These are phyloP conservation scores for Vulpes lagopus DNA, from an alignment of 2,113 vertebrate species.

Conservation along the genomic window DNA sequence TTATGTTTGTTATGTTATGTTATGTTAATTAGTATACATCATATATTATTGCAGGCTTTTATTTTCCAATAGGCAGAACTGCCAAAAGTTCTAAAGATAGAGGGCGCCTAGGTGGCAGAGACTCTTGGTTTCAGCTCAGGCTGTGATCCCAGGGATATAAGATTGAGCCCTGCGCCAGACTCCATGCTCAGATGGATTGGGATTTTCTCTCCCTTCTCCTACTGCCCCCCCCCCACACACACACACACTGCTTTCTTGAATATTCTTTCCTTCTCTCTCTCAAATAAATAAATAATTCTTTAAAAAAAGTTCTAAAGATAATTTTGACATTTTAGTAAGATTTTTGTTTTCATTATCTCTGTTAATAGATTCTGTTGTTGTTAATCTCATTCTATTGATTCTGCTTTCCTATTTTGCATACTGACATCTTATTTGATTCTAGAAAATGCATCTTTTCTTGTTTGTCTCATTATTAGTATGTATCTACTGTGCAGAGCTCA, in stretches of 20 bases:
- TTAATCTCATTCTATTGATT: conserved; percentile 57
- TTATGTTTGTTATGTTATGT: background rate
- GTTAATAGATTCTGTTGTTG: background rate
- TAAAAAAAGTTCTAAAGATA: background rate
- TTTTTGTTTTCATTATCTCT: conserved; percentile 4
- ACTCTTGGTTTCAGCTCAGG: background rate
- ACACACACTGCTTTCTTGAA: background rate
- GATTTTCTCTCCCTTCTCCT: background rate
- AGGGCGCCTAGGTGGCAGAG: background rate
- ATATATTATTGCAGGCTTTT: background rate
- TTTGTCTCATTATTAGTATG: background rate
- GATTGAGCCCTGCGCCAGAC: background rate
- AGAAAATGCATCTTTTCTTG: conserved; percentile 39
- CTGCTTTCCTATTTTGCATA: conserved; percentile 24
- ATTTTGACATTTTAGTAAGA: conserved; percentile 21
- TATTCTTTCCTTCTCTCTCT: background rate
- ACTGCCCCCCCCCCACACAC: background rate
- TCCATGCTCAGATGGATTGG: background rate
- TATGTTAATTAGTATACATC: background rate
- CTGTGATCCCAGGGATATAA: background rate
- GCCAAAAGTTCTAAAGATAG: conserved; percentile 1
- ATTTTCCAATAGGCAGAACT: conserved; percentile 37
- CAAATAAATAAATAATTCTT: background rate
- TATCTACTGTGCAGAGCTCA: background rate
- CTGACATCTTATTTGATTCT: conserved; percentile 58